Base-by-base conservation (phyloP, 2,113 vertebrate species). In the Coracopsis vasa region DNA sequence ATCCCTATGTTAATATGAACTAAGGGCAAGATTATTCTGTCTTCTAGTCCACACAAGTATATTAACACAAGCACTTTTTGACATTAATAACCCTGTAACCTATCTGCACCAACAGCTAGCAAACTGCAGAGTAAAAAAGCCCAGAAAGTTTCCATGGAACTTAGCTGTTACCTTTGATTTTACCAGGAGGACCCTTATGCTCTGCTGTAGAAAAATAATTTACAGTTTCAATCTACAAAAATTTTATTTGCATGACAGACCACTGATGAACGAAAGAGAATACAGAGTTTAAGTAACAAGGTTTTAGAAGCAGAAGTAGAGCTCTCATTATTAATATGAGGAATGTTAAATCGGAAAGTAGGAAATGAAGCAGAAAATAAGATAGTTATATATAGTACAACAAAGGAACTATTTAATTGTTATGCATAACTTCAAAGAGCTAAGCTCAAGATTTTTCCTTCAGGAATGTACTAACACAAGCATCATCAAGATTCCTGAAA, bases 301-400 rank as follows among this genome's bases (percentile, higher is more conserved):
- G 9, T 42, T 61, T 66, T 35, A 67, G 35, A 93, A 86, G 60
- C 50, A 64, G 53, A 6, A 58, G 28, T 56, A 73, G 11, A 83
- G 7, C 3, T 77, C 8, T 90, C 25, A 20, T 70, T 74, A 51
- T 24, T 84, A 44, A 69, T n/a, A 67, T 18, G 35, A 94, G 51
- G 50, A 94, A 90, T 66, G 54, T 51, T 66, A 44, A 86, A 74
- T 16, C 62, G 60, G 18, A 60, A 86, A 79, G 47, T 16, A 90
- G 67, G 71, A 92, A 92, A 92, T 74, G 5, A 88, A 82, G 81
- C 64, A 93, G 42, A 95, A 94, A 85, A 67, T 35, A 71, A 85
- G 71, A 48, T 6, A 35, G 45, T 37, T 92, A 28, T 4, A 73
- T 35, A 64, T 6, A 71, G 19, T 44, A 47, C 65, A 87, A 50